Percentiles rank a stretch among this genome's conserved stretches.
These are phyloP conservation scores for Gastrophryne carolinensis DNA, from an alignment of 2,797 vertebrate species.

Conservation along the genomic window DNA sequence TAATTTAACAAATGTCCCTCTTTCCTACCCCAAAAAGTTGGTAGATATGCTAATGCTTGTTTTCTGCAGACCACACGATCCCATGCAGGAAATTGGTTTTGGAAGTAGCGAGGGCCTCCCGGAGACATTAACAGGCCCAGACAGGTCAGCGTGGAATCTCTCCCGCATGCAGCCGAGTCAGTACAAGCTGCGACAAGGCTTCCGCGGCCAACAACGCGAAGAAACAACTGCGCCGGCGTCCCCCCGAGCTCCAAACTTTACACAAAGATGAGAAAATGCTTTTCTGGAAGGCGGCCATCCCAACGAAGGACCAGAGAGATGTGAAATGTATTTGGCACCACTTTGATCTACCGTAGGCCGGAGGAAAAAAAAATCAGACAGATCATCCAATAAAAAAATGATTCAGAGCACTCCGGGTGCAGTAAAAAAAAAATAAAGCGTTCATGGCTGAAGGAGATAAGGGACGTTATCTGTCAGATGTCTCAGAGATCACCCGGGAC, in stretches of 20 bases:
- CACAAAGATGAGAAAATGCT: not conserved
- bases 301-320: slow-evolving; percentile 3
- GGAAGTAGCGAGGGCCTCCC: not conserved
- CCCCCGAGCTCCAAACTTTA: slow-evolving; percentile 5
- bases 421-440: not conserved
- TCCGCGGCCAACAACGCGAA: not conserved
- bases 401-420: slow-evolving; percentile 14
- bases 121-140: not conserved
- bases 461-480: slow-evolving; percentile 38
- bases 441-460: slow-evolving; percentile 30
- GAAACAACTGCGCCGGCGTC: not conserved
- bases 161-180: slow-evolving; percentile 8
- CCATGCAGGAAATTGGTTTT: too few relatives aligned
- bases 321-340: slow-evolving; percentile 28
- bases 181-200: not conserved
- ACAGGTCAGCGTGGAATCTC: not conserved
- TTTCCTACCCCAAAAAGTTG: too few relatives aligned
- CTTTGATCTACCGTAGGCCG: slow-evolving; percentile 33
- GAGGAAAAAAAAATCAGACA: slow-evolving; percentile 41
- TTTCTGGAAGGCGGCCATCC: slow-evolving; percentile 8
- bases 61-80: not conserved
- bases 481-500: slow-evolving; percentile 28
- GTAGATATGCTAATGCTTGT: too few relatives aligned
- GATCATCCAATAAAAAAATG: slow-evolving; percentile 45
- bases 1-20: too few relatives aligned